phyloP scores from a whole-genome alignment of 2,888 invertebrate species.

The Apamea epomidion region DNA sequence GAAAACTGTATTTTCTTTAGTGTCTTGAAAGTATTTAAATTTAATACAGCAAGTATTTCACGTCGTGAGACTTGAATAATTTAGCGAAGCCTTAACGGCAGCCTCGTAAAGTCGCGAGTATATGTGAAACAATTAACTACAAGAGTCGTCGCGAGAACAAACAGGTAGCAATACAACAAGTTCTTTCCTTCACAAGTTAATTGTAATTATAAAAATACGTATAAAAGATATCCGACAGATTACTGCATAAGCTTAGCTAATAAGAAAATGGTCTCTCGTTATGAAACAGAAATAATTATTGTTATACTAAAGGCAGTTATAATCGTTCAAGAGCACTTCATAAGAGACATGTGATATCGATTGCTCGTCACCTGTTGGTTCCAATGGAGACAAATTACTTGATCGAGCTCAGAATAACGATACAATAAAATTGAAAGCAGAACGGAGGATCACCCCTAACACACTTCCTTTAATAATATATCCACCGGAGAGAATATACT shows the following conservation, averaged over 20 bases:
- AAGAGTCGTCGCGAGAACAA: conserved; percentile 14
- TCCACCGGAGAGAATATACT: not conserved
- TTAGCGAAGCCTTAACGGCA: not conserved
- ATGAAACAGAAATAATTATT: no score
- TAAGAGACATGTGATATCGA: conserved; percentile 7
- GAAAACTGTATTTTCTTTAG: not conserved
- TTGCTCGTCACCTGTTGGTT: conserved; percentile 53
- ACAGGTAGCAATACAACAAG: conserved; percentile 61
- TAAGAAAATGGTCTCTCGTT: not conserved
- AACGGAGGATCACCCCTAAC: conserved; percentile 41
- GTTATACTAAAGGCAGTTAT: not conserved
- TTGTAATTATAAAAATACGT: not conserved
- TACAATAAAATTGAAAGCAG: conserved; percentile 31
- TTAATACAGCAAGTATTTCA: not conserved
- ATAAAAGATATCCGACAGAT: no score
- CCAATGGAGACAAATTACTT: conserved; percentile 36
- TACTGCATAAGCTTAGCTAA: not conserved
- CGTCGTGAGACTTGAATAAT: conserved; percentile 21
- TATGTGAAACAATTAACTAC: conserved; percentile 50
- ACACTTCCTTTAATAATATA: conserved; percentile 30
- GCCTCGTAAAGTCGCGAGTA: conserved; percentile 26
- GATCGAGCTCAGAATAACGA: conserved; percentile 24
- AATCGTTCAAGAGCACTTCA: not conserved
- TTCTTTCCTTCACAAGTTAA: conserved; percentile 11
- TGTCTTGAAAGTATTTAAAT: not conserved